A percentile compares a stretch with the other conserved stretches of the same genome.
Evolutionary conservation across 2,113 vertebrate species (phyloP).

Genomic region (Okapia johnstoni): DNA sequence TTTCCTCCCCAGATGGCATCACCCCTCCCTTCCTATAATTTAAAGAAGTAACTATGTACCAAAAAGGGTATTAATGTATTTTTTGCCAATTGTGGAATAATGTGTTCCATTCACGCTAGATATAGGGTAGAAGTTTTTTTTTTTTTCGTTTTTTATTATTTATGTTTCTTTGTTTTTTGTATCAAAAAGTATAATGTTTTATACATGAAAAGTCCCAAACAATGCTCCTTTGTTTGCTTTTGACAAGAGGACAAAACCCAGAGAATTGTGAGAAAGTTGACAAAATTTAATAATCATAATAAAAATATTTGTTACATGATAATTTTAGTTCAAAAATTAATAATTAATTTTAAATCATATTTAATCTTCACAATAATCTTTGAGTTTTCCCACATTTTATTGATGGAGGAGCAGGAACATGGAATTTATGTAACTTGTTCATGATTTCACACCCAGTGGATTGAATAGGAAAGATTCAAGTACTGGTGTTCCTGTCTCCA

Average conservation of each 20-base stretch:
- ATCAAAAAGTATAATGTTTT: not conserved
- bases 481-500: not conserved
- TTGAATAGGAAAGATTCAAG: not conserved
- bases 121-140: not conserved
- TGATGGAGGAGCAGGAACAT: not conserved
- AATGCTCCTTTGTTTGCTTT: not conserved
- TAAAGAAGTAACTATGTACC: not conserved
- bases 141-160: not conserved
- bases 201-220: not conserved
- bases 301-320: not conserved
- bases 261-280: not conserved
- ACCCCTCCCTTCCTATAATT: not conserved
- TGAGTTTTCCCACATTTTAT: not conserved
- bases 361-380: not conserved
- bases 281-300: not conserved
- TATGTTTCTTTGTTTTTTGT: not conserved
- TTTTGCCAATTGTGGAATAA: not conserved
- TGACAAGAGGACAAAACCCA: not conserved
- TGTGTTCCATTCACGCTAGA: not conserved
- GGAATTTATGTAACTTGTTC: not conserved
- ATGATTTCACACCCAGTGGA: not conserved
- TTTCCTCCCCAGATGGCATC: not conserved
- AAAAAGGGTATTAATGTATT: not conserved
- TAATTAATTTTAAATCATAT: not conserved
- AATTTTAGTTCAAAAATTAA: not conserved